Conservation (phyloP, 2,113 vertebrate genomes). For the Rhabdomys dilectus region DNA sequence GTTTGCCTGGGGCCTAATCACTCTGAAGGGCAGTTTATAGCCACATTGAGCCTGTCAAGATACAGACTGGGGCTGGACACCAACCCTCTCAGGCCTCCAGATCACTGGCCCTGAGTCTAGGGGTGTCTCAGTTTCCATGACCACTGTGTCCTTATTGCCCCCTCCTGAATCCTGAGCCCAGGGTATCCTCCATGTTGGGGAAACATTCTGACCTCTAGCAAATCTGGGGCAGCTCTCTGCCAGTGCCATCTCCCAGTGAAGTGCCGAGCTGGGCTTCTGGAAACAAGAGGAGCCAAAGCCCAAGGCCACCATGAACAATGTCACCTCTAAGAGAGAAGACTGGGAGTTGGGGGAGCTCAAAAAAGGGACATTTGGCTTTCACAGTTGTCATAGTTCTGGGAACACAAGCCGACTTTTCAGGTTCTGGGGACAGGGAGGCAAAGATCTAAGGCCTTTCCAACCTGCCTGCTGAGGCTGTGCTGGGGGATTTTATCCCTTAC, state of each 20-base stretch:
- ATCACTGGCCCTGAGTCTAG: fast-evolving
- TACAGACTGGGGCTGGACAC: fast-evolving
- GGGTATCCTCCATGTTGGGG: neutral
- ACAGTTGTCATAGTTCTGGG: neutral
- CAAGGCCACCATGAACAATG: neutral
- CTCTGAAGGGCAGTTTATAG: too few species aligned
- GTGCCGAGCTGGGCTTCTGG: neutral
- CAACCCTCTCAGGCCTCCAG: too few species aligned
- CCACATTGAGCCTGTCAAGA: fast-evolving
- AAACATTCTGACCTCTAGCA: neutral
- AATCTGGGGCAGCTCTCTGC: neutral
- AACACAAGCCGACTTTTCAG: neutral
- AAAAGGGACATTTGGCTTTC: neutral
- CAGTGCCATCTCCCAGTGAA: neutral
- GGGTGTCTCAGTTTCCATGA: too few species aligned
- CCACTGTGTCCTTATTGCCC: neutral
- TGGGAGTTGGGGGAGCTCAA: neutral
- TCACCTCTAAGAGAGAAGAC: neutral
- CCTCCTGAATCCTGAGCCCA: neutral
- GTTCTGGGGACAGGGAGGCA: neutral
- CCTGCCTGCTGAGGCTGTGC: fast-evolving
- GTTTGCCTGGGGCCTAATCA: neutral
- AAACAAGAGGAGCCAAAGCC: neutral
- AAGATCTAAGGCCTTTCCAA: neutral
- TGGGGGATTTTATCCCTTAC: too few species aligned